Evolutionary conservation across 2,888 invertebrate species (phyloP), one percentile per base, ranked within the genome.

Genomic region (Hirtodrosophila trivittata): DNA sequence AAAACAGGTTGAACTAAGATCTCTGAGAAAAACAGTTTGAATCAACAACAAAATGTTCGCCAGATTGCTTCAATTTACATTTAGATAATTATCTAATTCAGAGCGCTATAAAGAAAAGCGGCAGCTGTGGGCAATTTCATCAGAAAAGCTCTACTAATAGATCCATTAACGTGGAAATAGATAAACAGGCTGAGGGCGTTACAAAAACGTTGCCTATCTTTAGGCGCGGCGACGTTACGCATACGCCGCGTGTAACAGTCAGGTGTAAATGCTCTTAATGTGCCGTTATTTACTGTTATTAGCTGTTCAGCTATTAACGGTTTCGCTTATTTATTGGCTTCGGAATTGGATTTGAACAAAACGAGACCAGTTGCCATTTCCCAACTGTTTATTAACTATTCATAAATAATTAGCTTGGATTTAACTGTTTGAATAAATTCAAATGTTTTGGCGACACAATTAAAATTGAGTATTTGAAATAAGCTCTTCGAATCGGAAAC

Each of bases 191-290:
- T 28, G 5, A 28, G 30, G 42, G 6, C 5, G 18, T 25, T n/a
- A 54, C 7, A 16, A 9, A 32, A 35, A 10, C 33, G 30, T 46
- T 50, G 50, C 37, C 43, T 49, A 50, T 30, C 7, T 16, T 1
- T 26, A 45, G 49, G 57, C 43, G 49, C 26, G 6, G 3, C 14
- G 0, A 59, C 14, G 55, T 59, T 54, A n/a, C 50, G 16, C 46
- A 71, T 66, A 51, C 72, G 66, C 50, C 66, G 3, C 33, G 0
- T 13, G 13, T 16, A 26, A 33, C 21, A 10, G 7, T 7, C 16
- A 14, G 13, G 8, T 33, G 35, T 28, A 14, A 5, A 12, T 28
- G 30, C 7, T 35, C 9, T 51, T 51, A 65, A 57, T 66, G 8
- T 38, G 37, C 12, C n/a, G 16, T 46, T 71, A 13, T 50, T 35